These are phyloP conservation scores for Chionoecetes opilio DNA, from an alignment of 1,140 invertebrate genomes.

Conservation along the genomic window DNA sequence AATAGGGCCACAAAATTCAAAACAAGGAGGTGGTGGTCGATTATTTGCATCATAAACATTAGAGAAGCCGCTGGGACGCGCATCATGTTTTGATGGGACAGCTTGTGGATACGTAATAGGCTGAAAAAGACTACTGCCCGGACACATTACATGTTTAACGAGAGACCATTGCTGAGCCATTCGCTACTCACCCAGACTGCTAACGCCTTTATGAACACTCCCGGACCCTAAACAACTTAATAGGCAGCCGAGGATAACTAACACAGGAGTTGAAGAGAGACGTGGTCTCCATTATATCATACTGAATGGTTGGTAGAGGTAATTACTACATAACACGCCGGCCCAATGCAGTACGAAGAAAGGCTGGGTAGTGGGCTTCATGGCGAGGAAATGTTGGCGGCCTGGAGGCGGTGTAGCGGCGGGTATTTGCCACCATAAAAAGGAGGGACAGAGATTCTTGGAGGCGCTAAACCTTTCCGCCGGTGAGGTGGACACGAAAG, in stretches of 20 bases:
- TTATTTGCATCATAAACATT: background rate
- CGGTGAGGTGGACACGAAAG: too few relatives aligned
- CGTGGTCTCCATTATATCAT: too few relatives aligned
- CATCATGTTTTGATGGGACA: background rate
- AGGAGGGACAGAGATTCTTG: too few relatives aligned
- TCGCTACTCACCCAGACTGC: background rate
- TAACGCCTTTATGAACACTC: background rate
- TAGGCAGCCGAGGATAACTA: background rate
- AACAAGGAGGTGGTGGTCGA: background rate
- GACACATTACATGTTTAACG: background rate
- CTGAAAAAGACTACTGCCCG: background rate
- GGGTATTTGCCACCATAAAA: too few relatives aligned
- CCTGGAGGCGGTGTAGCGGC: too few relatives aligned
- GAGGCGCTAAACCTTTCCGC: too few relatives aligned
- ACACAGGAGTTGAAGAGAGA: too few relatives aligned
- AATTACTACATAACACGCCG: too few relatives aligned
- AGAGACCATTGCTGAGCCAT: background rate
- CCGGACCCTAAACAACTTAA: background rate
- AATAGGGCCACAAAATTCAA: background rate
- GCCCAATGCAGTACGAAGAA: too few relatives aligned
- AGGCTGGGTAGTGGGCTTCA: too few relatives aligned
- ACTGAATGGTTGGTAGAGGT: too few relatives aligned
- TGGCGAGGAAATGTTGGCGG: too few relatives aligned
- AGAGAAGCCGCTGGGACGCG: background rate
- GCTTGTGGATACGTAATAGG: background rate